phyloP scores from a whole-genome alignment of 2,113 vertebrate species.

The Sterrhoptilus dennistouni region DNA sequence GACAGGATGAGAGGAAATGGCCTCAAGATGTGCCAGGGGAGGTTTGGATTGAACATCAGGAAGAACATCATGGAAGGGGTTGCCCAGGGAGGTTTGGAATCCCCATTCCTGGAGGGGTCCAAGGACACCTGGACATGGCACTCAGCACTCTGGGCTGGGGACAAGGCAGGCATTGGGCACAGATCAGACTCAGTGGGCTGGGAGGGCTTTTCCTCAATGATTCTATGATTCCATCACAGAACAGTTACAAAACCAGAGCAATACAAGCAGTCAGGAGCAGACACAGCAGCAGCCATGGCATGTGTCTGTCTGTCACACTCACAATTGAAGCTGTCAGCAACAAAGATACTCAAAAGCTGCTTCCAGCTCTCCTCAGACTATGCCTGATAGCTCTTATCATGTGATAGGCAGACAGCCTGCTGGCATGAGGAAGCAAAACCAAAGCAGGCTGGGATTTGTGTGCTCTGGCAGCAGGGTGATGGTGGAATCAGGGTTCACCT shows the following conservation, averaged over 20 bases:
- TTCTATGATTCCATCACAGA: background rate
- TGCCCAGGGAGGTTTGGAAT: background rate
- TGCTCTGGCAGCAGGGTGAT: background rate
- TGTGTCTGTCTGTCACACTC: background rate
- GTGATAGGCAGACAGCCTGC: background rate
- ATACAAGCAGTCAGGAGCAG: background rate
- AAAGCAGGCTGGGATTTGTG: background rate
- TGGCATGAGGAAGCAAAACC: background rate
- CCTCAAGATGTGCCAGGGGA: background rate
- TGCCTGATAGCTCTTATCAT: background rate
- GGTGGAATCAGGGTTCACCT: background rate
- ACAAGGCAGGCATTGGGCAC: background rate
- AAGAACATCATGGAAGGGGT: background rate
- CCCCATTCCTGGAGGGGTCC: background rate
- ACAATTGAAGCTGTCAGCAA: background rate
- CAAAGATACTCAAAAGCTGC: background rate
- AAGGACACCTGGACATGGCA: background rate
- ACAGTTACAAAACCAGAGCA: background rate
- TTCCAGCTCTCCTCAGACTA: background rate
- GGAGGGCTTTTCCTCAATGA: background rate
- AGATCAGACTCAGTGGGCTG: rapidly evolving
- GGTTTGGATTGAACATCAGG: background rate
- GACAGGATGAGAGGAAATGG: background rate
- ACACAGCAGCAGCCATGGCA: background rate
- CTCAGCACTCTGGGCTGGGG: background rate